Percentiles rank a stretch among this genome's conserved stretches.
phyloP scores from a whole-genome alignment of 2,113 vertebrate genomes.

The Calyptommatus sinebrachiatus region DNA sequence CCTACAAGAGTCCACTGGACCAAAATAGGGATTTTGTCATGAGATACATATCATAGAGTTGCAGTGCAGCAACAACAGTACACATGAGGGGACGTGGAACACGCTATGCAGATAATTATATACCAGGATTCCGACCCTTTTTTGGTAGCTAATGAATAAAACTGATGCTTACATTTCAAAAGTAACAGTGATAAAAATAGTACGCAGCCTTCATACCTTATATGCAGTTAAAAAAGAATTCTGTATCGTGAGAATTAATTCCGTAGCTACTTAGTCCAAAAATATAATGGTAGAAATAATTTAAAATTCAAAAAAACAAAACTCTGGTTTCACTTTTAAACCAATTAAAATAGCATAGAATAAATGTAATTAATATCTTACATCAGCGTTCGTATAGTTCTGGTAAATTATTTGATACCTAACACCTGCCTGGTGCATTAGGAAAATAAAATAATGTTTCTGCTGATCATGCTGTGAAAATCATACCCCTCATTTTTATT shows the following conservation, averaged over 20 bases:
- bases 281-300: background rate
- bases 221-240: background rate
- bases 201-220: slow-evolving; percentile 6
- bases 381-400: background rate
- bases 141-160: slow-evolving; percentile 1
- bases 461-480: background rate
- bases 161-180: slow-evolving; percentile 24
- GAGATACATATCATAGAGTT: background rate
- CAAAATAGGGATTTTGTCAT: background rate
- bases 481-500: background rate
- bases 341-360: background rate
- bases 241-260: slow-evolving; percentile 9
- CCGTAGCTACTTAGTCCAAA: background rate
- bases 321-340: background rate
- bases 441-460: background rate
- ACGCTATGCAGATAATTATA: background rate
- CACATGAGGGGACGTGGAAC: background rate
- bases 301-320: background rate
- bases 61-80: background rate
- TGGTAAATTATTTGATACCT: background rate
- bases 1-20: background rate
- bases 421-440: too few species aligned
- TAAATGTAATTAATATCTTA: background rate
- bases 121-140: background rate
- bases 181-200: slow-evolving; percentile 38